phyloP scores from a whole-genome alignment of 2,797 vertebrate genomes.

The Pseudochirops corinnae region DNA sequence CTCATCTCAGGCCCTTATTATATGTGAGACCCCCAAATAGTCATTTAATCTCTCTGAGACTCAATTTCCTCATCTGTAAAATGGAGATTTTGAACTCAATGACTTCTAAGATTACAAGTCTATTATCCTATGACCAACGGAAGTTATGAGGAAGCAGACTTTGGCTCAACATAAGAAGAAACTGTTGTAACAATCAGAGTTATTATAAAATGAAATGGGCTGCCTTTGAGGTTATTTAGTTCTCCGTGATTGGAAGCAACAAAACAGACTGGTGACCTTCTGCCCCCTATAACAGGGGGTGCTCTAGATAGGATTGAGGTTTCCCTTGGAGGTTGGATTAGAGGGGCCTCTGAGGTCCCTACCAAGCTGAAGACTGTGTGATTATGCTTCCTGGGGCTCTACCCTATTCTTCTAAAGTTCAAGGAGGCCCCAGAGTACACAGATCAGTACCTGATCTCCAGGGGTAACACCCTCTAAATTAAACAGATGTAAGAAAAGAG shows the following conservation, averaged over 20 bases:
- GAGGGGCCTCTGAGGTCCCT: not conserved
- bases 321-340: not conserved
- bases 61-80: not conserved
- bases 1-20: not conserved
- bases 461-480: not conserved
- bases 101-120: not conserved
- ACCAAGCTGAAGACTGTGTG: not conserved
- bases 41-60: not conserved
- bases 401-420: not conserved
- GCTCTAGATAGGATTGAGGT: not conserved
- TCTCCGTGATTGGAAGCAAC: not conserved
- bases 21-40: not conserved
- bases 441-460: not conserved
- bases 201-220: too few relatives aligned
- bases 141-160: not conserved
- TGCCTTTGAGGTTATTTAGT: not conserved
- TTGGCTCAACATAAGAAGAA: not conserved
- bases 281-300: too few relatives aligned
- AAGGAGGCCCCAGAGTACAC: not conserved
- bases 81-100: not conserved
- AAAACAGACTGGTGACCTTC: not conserved
- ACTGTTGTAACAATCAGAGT: not conserved
- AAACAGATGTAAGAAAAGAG: not conserved
- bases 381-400: not conserved
- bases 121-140: not conserved